Base-by-base conservation (phyloP, 1,140 invertebrate genomes). In the Aphelinus atriplicis region DNA sequence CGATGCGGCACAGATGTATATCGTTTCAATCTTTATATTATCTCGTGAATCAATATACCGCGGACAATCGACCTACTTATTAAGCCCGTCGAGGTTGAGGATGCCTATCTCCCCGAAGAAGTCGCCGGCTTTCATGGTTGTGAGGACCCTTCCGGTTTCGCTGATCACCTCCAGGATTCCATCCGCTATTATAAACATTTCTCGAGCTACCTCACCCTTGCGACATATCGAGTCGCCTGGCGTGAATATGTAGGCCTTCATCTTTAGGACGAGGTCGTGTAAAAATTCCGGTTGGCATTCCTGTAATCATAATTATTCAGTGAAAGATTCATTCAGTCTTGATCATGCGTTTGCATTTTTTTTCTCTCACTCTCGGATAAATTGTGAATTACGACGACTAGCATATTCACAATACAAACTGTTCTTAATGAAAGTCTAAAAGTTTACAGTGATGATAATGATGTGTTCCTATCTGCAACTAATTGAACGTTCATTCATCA, bases 31-130 rank as follows among this genome's bases (percentile, higher is more conserved):
- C 26, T 26, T 26, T 26, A n/a, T n/a, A n/a, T n/a, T n/a, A 26
- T 26, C 26, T 26, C 26, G 26, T 26, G 26, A 26, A 26, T 26
- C 26, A 26, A 26, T 26, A 26, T 26, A 26, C 26, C 26, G 0
- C 26, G 26, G 26, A 26, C 26, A 26, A 26, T 26, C 26, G 63
- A 87, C 91, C 91, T 90, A 98, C 96, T 97, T 98, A 87, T 98
- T 98, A 3, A 98, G 90, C 7, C 96, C 97, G 84, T 98, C 96
- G 51, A 99, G 89, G 86, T 98, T 98, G 0, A 99, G 90, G 78
- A 99, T 98, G 53, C 97, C 97, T 80, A 99, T 99, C 89, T 99
- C 97, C 4, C 97, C 97, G 82, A 99, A 99, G 88, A 98, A 99
- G 87, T 98, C 97, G 0, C 97, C 97, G 9, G 97, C 95, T 83